phyloP scores from a whole-genome alignment of 2,797 vertebrate genomes.

The Eulemur coronatus region DNA sequence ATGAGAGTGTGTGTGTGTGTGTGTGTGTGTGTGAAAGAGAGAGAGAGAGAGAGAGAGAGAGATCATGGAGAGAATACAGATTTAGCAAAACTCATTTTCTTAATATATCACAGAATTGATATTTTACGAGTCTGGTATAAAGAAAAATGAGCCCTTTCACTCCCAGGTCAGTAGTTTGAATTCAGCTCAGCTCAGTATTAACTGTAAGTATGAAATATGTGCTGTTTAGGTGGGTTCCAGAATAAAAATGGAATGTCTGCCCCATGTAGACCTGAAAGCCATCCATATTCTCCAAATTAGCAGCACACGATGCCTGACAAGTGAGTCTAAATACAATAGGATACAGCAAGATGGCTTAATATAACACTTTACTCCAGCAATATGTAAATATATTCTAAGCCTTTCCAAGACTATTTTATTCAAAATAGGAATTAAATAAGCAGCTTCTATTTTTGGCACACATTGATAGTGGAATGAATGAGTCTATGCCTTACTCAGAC shows the following conservation, averaged over 20 bases:
- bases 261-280: neutral
- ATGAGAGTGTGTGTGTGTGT: neutral
- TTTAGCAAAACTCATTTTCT: slow-evolving; percentile 35
- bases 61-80: neutral
- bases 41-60: neutral
- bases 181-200: slow-evolving; percentile 41
- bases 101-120: neutral
- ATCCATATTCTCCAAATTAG: neutral
- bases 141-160: slow-evolving; percentile 72
- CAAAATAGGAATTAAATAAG: neutral
- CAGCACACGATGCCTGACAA: neutral
- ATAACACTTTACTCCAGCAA: neutral
- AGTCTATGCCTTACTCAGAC: neutral
- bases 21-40: neutral
- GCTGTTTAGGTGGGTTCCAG: slow-evolving; percentile 37
- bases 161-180: slow-evolving; percentile 57
- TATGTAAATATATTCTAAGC: neutral
- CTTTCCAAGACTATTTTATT: neutral
- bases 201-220: slow-evolving; percentile 75
- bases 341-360: neutral
- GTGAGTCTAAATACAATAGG: neutral
- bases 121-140: slow-evolving; percentile 35
- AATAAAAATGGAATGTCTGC: slow-evolving; percentile 55
- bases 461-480: neutral
- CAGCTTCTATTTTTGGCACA: neutral